Evolutionary conservation across 2,113 vertebrate genomes (phyloP).

Genomic region (Rhodinocichla rosea): DNA sequence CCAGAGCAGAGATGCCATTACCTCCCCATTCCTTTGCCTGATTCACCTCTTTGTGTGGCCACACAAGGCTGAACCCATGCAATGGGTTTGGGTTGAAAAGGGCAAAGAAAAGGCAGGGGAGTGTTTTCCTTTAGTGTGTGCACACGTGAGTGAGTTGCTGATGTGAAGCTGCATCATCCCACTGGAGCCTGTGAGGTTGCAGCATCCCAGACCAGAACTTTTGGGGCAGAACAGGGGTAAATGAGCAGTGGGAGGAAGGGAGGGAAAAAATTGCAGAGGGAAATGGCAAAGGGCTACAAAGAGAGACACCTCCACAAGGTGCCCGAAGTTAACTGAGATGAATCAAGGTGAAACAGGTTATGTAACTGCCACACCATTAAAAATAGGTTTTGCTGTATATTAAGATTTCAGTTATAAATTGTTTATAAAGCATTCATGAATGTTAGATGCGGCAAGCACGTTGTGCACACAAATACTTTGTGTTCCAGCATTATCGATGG

Average conservation of each 20-base stretch:
- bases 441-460: conserved; percentile 21
- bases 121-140: background rate
- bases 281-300: background rate
- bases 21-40: background rate
- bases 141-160: rapidly evolving
- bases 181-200: background rate
- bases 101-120: background rate
- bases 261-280: background rate
- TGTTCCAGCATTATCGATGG: background rate
- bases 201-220: background rate
- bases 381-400: conserved; percentile 21
- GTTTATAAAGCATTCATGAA: conserved; percentile 53
- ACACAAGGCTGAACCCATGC: background rate
- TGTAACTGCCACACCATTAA: background rate
- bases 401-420: conserved; percentile 50
- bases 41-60: rapidly evolving
- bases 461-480: background rate
- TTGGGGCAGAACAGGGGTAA: background rate
- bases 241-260: background rate
- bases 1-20: background rate
- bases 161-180: background rate
- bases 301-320: background rate
- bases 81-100: background rate
- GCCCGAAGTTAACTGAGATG: background rate
- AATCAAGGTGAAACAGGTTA: conserved; percentile 25